A percentile compares a stretch with the other conserved stretches of the same genome.
Evolutionary conservation across 2,888 invertebrate species (phyloP).

Genomic region (Laspeyria flexula): DNA sequence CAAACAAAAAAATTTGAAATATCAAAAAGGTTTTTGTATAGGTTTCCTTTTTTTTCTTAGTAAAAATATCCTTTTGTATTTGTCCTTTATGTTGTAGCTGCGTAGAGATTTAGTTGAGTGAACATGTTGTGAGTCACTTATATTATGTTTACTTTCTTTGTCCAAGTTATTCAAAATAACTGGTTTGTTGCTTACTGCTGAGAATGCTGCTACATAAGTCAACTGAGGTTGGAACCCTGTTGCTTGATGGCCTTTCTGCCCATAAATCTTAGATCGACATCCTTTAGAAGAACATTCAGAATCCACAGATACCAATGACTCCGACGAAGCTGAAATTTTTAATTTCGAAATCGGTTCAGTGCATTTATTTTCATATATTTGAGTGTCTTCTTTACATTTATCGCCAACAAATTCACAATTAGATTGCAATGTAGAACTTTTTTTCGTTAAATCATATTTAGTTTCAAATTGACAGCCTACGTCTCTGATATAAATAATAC

Average conservation of each 20-base stretch:
- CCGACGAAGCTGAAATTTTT: constrained; percentile 50
- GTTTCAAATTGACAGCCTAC: constrained; percentile 76
- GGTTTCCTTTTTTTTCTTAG: constrained; percentile 57
- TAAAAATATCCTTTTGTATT: constrained; percentile 62
- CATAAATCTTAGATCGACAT: constrained; percentile 21
- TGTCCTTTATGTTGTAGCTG: constrained; percentile 56
- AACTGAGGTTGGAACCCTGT: constrained; percentile 54
- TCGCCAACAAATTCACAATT: no score
- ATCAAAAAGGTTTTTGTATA: no score
- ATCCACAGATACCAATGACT: constrained; percentile 58
- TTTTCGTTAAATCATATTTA: constrained; percentile 50
- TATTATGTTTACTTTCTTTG: background rate
- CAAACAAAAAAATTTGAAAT: background rate
- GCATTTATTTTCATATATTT: constrained; percentile 69
- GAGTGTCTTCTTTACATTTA: no score
- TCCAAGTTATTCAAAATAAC: background rate
- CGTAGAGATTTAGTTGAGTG: constrained; percentile 52
- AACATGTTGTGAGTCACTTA: constrained; percentile 25
- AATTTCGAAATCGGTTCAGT: constrained; percentile 56
- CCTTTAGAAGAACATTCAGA: constrained; percentile 60
- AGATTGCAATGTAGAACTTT: constrained; percentile 49
- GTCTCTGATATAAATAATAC: constrained; percentile 73
- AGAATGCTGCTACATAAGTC: constrained; percentile 53
- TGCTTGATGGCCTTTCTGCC: constrained; percentile 21
- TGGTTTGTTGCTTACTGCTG: constrained; percentile 8